Conservation (phyloP, 2,797 vertebrate species). For the Semaprochilodus insignis region DNA sequence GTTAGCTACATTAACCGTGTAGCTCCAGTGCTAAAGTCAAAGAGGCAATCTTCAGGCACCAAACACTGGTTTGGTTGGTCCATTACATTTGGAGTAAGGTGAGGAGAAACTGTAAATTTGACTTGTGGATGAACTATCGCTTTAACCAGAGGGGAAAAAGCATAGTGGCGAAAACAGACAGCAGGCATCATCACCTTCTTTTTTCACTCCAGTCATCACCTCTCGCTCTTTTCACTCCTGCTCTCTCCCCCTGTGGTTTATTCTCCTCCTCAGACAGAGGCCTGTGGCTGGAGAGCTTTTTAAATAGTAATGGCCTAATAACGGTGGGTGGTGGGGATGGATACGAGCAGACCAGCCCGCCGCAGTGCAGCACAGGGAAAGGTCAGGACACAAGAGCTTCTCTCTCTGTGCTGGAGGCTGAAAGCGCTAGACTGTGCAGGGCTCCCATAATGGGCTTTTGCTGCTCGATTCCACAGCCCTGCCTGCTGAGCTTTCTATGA, state of each 20-base stretch:
- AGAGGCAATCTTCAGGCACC: background rate
- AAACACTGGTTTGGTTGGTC: too few species aligned
- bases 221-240: constrained; percentile 1
- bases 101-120: background rate
- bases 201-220: constrained; percentile 3
- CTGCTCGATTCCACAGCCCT: constrained; percentile 57
- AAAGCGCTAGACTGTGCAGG: constrained; percentile 66
- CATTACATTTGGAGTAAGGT: too few species aligned
- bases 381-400: constrained; percentile 27
- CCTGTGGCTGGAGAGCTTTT: constrained; percentile 56
- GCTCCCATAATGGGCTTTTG: constrained; percentile 60
- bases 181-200: background rate
- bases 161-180: constrained; percentile 37
- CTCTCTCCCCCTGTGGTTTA: background rate
- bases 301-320: constrained; percentile 64
- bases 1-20: too few species aligned
- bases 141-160: constrained; percentile 42
- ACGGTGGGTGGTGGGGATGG: constrained; percentile 37
- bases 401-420: constrained; percentile 39
- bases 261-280: constrained; percentile 31
- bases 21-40: background rate
- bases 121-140: background rate
- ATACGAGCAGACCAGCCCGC: constrained; percentile 32
- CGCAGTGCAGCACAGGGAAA: constrained; percentile 32
- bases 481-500: constrained; percentile 57